These are phyloP conservation scores for Drosophila recens DNA, from an alignment of 2,888 invertebrate species.

Conservation along the genomic window DNA sequence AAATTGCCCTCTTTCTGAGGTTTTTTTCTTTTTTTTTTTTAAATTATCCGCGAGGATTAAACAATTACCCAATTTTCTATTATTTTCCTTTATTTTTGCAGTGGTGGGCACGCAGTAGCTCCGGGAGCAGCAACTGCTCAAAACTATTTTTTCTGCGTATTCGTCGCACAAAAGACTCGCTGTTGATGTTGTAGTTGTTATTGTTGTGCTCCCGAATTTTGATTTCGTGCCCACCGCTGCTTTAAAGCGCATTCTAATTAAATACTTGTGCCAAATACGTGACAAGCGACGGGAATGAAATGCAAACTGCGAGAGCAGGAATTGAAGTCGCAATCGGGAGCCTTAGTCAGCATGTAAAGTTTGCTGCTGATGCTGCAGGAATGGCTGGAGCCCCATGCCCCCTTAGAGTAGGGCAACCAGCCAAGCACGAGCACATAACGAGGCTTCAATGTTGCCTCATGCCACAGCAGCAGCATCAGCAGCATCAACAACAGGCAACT, in stretches of 20 bases:
- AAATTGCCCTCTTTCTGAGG: too few species aligned
- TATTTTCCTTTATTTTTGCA: too few species aligned
- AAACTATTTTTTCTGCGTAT: too few species aligned
- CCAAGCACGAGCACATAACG: constrained; percentile 58
- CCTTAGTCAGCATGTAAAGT: constrained; percentile 57
- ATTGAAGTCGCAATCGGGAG: constrained; percentile 6
- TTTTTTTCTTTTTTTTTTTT: too few species aligned
- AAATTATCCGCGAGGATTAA: too few species aligned
- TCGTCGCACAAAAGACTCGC: too few species aligned
- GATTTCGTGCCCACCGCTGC: constrained; percentile 1
- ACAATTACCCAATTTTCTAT: too few species aligned
- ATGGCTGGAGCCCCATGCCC: not conserved
- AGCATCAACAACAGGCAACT: constrained; percentile 15
- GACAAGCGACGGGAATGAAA: constrained; percentile 23
- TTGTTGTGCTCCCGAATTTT: too few species aligned
- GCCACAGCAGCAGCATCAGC: constrained; percentile 19
- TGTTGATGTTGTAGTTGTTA: too few species aligned
- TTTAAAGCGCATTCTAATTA: constrained; percentile 65
- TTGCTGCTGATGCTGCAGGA: constrained; percentile 10
- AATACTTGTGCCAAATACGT: constrained; percentile 59
- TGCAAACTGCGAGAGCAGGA: constrained; percentile 25
- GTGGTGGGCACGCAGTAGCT: too few species aligned
- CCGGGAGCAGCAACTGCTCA: too few species aligned
- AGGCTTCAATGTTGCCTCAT: constrained; percentile 56
- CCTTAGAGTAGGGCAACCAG: constrained; percentile 22